These are phyloP conservation scores for Oreochromis mossambicus DNA, from an alignment of 2,797 vertebrate species.

Conservation along the genomic window DNA sequence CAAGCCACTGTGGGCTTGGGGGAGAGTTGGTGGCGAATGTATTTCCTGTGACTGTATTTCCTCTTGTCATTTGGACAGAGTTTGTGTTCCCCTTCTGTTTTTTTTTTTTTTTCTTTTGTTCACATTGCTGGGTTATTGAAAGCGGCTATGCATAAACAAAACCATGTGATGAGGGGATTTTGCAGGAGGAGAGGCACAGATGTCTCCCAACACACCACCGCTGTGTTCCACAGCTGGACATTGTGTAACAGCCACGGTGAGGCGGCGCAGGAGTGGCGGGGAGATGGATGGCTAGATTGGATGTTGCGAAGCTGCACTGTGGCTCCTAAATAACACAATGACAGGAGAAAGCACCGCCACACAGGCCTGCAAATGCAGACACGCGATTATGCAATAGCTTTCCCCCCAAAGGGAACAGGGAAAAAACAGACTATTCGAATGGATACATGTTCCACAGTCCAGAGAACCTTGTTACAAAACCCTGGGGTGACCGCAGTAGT, in stretches of 20 bases:
- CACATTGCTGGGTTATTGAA: constrained; percentile 65
- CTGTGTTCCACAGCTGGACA: constrained; percentile 61
- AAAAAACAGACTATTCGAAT: constrained; percentile 30
- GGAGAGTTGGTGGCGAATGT: constrained; percentile 57
- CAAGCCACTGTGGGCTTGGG: constrained; percentile 53
- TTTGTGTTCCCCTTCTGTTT: constrained; percentile 49
- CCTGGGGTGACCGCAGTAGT: constrained; percentile 20
- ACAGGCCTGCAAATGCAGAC: constrained; percentile 39
- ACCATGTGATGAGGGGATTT: constrained; percentile 77
- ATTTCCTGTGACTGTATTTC: constrained; percentile 78
- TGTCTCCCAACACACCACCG: constrained; percentile 60
- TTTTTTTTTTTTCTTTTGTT: background rate
- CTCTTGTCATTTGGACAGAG: constrained; percentile 75
- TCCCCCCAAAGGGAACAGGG: constrained; percentile 3
- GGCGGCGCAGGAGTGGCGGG: constrained; percentile 32
- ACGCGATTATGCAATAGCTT: constrained; percentile 28
- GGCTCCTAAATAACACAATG: constrained; percentile 51
- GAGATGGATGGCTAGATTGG: constrained; percentile 44
- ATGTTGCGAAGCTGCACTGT: constrained; percentile 49
- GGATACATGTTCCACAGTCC: constrained; percentile 28
- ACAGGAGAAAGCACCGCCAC: constrained; percentile 28
- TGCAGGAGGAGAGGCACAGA: constrained; percentile 68
- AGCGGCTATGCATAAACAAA: constrained; percentile 73
- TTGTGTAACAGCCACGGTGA: constrained; percentile 63
- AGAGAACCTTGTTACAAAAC: constrained; percentile 34